These are phyloP conservation scores for Caenorhabditis plicata DNA, from an alignment of 2,888 invertebrate species.

Conservation along the genomic window DNA sequence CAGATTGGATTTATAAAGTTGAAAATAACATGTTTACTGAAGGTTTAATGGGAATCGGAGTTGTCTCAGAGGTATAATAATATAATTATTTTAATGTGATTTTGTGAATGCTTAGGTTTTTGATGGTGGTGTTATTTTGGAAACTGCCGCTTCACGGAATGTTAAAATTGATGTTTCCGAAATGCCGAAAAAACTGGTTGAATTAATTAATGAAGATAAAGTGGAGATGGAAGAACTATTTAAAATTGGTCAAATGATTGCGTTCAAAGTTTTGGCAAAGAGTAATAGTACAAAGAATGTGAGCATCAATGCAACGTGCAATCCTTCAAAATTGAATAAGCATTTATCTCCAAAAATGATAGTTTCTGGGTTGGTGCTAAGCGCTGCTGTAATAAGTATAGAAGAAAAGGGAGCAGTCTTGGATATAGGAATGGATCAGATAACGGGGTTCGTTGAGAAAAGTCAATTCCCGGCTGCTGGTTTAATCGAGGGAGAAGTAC, in stretches of 20 bases:
- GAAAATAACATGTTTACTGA: slow-evolving; percentile 36
- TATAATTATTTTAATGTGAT: slow-evolving; percentile 2
- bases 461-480: slow-evolving; percentile 34
- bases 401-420: slow-evolving; percentile 63
- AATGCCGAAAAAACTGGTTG: slow-evolving; percentile 24
- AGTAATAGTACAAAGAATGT: slow-evolving; percentile 10
- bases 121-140: slow-evolving; percentile 2
- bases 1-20: slow-evolving; percentile 18
- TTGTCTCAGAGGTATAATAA: slow-evolving; percentile 44
- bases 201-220: slow-evolving; percentile 24
- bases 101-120: too few relatives aligned
- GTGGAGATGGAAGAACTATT: slow-evolving; percentile 54
- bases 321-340: slow-evolving; percentile 49
- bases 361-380: slow-evolving; percentile 48
- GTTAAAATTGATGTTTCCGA: slow-evolving; percentile 23
- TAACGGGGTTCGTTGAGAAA: slow-evolving; percentile 51
- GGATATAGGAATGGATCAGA: slow-evolving; percentile 53
- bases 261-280: slow-evolving; percentile 44
- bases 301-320: slow-evolving; percentile 30
- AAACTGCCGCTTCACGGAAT: slow-evolving; percentile 18
- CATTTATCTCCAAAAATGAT: slow-evolving; percentile 51
- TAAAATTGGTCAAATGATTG: slow-evolving; percentile 54
- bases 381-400: slow-evolving; percentile 50
- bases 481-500: slow-evolving; percentile 45
- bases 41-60: slow-evolving; percentile 51